These are phyloP conservation scores for Nyctibius grandis DNA, from an alignment of 2,797 vertebrate species.

Conservation along the genomic window DNA sequence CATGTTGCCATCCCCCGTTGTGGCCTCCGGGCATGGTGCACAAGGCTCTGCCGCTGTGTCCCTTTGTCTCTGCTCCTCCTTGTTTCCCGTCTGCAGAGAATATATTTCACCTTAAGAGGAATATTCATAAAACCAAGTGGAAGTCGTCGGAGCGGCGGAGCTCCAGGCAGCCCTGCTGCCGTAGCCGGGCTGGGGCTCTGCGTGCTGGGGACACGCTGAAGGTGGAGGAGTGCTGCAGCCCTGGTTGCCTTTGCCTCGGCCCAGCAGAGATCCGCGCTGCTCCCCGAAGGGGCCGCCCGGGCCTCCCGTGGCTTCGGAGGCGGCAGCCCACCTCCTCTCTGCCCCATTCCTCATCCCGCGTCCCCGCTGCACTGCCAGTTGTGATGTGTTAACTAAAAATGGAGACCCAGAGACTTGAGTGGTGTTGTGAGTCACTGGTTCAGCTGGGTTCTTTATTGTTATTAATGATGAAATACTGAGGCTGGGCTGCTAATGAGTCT, in stretches of 20 bases:
- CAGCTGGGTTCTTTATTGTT: conserved; percentile 47
- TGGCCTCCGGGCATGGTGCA: background rate
- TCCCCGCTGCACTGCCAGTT: background rate
- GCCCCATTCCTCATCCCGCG: background rate
- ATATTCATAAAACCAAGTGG: background rate
- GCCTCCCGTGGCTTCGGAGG: background rate
- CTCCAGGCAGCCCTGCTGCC: background rate
- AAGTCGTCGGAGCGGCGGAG: background rate
- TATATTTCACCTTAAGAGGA: background rate
- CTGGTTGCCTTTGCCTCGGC: background rate
- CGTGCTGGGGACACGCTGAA: background rate
- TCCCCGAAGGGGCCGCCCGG: background rate
- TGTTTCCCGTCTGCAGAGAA: background rate
- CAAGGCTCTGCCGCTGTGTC: background rate
- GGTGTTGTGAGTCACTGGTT: background rate
- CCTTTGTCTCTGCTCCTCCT: background rate
- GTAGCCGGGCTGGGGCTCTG: background rate
- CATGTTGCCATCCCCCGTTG: accelerated
- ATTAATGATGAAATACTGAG: conserved; percentile 68
- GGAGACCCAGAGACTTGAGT: background rate
- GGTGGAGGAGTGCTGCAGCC: background rate
- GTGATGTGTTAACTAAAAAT: background rate
- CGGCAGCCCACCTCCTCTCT: background rate
- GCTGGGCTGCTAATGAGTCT: conserved; percentile 66
- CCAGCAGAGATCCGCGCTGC: background rate